phyloP scores from a whole-genome alignment of 2,113 vertebrate genomes.

The Tyrannus savana region DNA sequence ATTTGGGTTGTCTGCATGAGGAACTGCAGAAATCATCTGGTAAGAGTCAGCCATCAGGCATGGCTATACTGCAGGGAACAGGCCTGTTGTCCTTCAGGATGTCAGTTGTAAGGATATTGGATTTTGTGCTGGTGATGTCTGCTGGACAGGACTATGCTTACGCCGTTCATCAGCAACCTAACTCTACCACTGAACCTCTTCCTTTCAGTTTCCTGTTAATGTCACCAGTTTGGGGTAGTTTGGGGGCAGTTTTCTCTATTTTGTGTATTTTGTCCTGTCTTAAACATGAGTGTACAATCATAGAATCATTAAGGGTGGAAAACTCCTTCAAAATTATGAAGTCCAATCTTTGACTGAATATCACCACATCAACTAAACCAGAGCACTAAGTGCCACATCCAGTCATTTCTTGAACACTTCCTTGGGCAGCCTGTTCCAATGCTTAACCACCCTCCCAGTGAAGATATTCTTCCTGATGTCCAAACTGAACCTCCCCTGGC shows the following conservation, averaged over 20 bases:
- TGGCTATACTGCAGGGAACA: fast-evolving
- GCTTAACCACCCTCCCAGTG: not conserved
- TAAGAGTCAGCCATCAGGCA: not conserved
- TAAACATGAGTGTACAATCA: not conserved
- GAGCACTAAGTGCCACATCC: not conserved
- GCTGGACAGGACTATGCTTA: not conserved
- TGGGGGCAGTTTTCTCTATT: not conserved
- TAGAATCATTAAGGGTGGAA: not conserved
- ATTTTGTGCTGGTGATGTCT: not conserved
- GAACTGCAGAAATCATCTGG: not conserved
- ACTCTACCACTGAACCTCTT: not conserved
- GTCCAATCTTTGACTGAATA: not conserved
- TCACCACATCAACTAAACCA: not conserved
- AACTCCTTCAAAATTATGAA: not conserved
- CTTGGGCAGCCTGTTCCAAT: not conserved
- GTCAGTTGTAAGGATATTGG: not conserved
- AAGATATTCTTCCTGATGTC: not conserved
- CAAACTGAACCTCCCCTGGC: not conserved
- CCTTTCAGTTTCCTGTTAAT: not conserved
- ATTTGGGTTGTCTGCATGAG: not conserved
- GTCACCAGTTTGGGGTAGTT: not conserved
- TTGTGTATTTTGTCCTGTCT: not conserved
- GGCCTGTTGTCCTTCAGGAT: not conserved
- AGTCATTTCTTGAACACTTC: not conserved
- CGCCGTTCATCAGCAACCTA: not conserved